A percentile compares a stretch with the other conserved stretches of the same genome.
Evolutionary conservation across 2,888 invertebrate genomes (phyloP).

Genomic region (Nowickia ferox): DNA sequence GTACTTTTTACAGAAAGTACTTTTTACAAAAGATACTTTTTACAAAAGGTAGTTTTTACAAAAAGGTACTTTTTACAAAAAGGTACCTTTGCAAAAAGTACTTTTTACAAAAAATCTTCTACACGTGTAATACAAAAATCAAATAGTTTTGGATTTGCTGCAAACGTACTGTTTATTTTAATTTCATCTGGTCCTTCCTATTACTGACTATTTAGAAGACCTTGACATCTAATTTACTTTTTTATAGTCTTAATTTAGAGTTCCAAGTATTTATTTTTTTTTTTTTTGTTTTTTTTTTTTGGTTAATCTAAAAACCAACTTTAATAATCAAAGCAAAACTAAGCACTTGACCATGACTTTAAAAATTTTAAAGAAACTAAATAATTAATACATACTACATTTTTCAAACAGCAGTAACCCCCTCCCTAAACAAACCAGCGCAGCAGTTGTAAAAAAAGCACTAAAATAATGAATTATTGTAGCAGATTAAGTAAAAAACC

Average conservation of each 20-base stretch:
- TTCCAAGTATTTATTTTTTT: conserved; percentile 1
- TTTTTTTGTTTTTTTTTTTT: conserved; percentile 9
- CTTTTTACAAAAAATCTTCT: too few species aligned
- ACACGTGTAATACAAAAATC: too few species aligned
- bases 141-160: too few species aligned
- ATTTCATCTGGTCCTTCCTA: not conserved
- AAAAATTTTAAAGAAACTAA: conserved; percentile 21
- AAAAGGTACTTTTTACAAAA: too few species aligned
- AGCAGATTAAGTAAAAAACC: conserved; percentile 32
- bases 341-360: conserved; percentile 61
- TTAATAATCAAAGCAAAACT: conserved; percentile 19
- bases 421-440: not conserved
- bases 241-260: not conserved
- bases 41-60: too few species aligned
- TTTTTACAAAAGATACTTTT: too few species aligned
- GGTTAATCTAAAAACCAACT: not conserved
- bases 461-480: conserved; percentile 50
- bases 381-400: conserved; percentile 32
- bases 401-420: not conserved
- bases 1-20: too few species aligned
- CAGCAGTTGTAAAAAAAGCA: conserved; percentile 15
- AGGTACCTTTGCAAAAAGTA: too few species aligned
- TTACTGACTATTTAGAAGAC: not conserved
- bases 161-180: not conserved
- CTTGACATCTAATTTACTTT: conserved; percentile 29